Evolutionary conservation across 2,113 vertebrate genomes (phyloP).

Genomic region (Lates calcarifer): DNA sequence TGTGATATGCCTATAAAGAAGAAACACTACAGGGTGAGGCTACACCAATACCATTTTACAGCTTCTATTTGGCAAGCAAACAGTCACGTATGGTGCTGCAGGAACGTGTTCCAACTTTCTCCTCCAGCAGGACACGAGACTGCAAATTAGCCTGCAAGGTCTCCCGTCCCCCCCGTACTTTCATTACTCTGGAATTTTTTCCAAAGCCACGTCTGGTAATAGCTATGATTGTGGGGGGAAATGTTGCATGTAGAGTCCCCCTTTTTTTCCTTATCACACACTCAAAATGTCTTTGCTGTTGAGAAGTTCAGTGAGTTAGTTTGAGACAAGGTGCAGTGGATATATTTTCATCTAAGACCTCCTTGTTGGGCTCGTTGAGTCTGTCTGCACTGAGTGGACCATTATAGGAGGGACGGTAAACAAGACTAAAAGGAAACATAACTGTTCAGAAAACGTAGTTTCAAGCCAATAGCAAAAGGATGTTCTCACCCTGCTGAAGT

Average conservation of each 20-base stretch:
- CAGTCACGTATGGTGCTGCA: slow-evolving; percentile 18
- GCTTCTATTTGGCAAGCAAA: slow-evolving; percentile 51
- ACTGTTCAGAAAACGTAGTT: neutral
- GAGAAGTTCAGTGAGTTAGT: neutral
- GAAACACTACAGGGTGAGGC: slow-evolving; percentile 10
- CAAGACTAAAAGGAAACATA: neutral
- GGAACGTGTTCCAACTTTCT: slow-evolving; percentile 31
- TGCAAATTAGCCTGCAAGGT: slow-evolving; percentile 48
- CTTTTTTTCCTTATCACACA: slow-evolving; percentile 9
- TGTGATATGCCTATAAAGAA: slow-evolving; percentile 1
- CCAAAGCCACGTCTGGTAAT: slow-evolving; percentile 77
- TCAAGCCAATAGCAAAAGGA: neutral
- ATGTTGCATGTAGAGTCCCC: slow-evolving; percentile 58
- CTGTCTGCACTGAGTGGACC: neutral
- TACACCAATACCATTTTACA: slow-evolving; percentile 30
- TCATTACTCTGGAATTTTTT: slow-evolving; percentile 77
- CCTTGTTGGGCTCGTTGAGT: neutral
- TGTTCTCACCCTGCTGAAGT: neutral
- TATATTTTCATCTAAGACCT: slow-evolving; percentile 16
- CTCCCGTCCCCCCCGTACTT: slow-evolving; percentile 8
- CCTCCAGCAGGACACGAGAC: slow-evolving; percentile 19
- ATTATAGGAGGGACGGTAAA: slow-evolving; percentile 14
- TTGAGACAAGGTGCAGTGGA: slow-evolving; percentile 3
- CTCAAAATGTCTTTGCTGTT: slow-evolving; percentile 18
- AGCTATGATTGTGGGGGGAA: slow-evolving; percentile 67